phyloP scores from a whole-genome alignment of 92 coral and sea anemone species.

The Micromussa lordhowensis region DNA sequence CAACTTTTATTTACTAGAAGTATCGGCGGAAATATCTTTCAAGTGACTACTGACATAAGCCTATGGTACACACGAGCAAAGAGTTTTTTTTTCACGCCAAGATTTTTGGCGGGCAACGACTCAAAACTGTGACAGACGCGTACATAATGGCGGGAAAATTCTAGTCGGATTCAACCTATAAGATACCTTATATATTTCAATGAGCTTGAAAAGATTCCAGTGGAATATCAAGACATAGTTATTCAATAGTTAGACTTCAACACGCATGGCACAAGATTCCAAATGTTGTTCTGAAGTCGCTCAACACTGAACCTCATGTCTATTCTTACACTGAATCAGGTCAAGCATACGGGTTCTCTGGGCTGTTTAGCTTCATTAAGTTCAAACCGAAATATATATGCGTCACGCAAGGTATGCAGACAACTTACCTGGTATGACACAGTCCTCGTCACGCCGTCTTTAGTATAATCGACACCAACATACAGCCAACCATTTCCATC shows the following conservation, averaged over 20 bases:
- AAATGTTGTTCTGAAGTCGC: too few species aligned
- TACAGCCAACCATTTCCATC: slow-evolving; percentile 82
- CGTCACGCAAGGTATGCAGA: too few species aligned
- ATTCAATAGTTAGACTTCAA: too few species aligned
- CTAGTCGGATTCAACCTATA: neutral
- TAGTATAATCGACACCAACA: slow-evolving; percentile 44
- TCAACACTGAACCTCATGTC: neutral
- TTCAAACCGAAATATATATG: neutral
- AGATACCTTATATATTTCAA: neutral
- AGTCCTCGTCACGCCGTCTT: slow-evolving; percentile 14
- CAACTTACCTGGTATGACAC: slow-evolving; percentile 68
- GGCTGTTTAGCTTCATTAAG: neutral
- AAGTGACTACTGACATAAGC: too few species aligned
- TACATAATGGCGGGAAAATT: neutral
- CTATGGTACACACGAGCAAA: too few species aligned
- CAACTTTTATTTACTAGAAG: neutral
- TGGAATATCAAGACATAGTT: too few species aligned
- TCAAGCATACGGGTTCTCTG: neutral
- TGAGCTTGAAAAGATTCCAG: neutral
- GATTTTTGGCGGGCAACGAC: neutral
- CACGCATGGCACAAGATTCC: too few species aligned
- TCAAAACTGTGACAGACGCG: neutral
- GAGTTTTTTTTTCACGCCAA: too few species aligned
- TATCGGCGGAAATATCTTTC: neutral
- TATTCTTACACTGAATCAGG: neutral